A percentile compares a stretch with the other conserved stretches of the same genome.
Conservation (phyloP, 1,140 invertebrate species). For the Phymorhynchus buccinoides region DNA sequence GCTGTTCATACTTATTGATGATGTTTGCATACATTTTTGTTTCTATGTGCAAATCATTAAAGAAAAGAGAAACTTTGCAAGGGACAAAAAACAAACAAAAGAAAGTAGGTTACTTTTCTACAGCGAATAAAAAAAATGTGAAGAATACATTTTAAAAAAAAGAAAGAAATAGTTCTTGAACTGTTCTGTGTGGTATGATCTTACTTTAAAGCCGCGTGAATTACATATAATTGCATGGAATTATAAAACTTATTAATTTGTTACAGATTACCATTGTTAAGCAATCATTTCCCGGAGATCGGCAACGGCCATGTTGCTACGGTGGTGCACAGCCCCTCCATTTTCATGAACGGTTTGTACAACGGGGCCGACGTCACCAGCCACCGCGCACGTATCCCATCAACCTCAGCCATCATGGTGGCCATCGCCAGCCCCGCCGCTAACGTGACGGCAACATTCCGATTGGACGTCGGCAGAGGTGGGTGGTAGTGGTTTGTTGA, state of each 20-base stretch:
- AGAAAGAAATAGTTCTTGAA: neutral
- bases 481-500: too few species aligned
- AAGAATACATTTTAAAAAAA: too few species aligned
- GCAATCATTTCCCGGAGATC: conserved; percentile 63
- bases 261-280: neutral
- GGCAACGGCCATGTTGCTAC: conserved; percentile 75
- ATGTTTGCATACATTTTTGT: too few species aligned
- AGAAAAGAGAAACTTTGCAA: too few species aligned
- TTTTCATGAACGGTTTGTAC: conserved; percentile 75
- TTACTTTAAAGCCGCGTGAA: neutral
- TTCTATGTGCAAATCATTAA: too few species aligned
- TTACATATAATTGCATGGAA: neutral
- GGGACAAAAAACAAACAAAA: too few species aligned
- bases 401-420: conserved; percentile 50
- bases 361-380: conserved; percentile 69
- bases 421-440: conserved; percentile 29
- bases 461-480: conserved; percentile 61
- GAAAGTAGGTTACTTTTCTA: neutral
- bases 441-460: conserved; percentile 38
- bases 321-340: conserved; percentile 69
- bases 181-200: neutral
- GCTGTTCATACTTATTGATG: too few species aligned
- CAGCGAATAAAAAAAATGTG: neutral
- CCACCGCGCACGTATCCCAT: conserved; percentile 67
- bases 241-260: too few species aligned